These are phyloP conservation scores for Pitta sordida DNA, from an alignment of 2,113 vertebrate species.

Conservation along the genomic window DNA sequence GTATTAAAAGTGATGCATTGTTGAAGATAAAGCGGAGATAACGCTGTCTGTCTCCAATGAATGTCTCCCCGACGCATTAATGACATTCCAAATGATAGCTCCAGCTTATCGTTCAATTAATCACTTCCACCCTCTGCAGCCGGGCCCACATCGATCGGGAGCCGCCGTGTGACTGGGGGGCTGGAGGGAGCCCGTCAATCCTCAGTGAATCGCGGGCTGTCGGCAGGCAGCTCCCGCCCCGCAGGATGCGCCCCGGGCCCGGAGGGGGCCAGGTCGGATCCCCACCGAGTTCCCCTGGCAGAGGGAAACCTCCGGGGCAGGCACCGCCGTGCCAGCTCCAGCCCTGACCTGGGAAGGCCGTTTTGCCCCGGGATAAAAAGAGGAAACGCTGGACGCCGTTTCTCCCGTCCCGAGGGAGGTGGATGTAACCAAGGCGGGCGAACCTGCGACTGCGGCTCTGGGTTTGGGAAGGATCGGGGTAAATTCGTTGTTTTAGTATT, in stretches of 20 bases:
- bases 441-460: background rate
- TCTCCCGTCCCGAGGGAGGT: background rate
- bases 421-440: background rate
- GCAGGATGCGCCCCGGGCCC: background rate
- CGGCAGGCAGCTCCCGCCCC: background rate
- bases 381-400: background rate
- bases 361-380: background rate
- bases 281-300: background rate
- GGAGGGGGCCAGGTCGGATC: background rate
- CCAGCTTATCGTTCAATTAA: constrained; percentile 80
- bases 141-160: constrained; percentile 50
- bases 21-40: constrained; percentile 98
- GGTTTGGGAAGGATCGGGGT: too few species aligned
- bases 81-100: constrained; percentile 85
- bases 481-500: background rate
- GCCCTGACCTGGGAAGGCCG: accelerated
- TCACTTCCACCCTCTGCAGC: constrained; percentile 74
- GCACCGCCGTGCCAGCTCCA: background rate
- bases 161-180: background rate
- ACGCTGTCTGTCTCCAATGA: constrained; percentile 92
- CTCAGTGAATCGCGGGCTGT: background rate
- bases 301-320: background rate
- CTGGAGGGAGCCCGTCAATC: background rate
- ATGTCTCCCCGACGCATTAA: constrained; percentile 93
- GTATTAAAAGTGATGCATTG: constrained; percentile 85